phyloP scores from a whole-genome alignment of 2,888 invertebrate genomes.

The Tinea pellionella region DNA sequence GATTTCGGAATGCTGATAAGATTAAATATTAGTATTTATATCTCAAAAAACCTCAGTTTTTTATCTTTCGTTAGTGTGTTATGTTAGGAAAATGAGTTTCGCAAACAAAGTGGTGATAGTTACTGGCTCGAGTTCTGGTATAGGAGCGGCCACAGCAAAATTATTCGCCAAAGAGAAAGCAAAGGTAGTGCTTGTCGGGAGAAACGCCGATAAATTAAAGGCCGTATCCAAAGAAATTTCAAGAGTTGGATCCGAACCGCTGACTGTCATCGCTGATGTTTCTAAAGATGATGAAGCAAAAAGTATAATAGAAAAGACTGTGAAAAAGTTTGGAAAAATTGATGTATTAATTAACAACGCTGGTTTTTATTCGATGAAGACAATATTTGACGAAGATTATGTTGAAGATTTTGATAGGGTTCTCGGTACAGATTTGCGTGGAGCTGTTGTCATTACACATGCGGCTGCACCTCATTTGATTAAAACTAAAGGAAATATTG shows the following conservation, averaged over 20 bases:
- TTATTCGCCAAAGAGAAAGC: constrained; percentile 8
- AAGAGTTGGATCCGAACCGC: constrained; percentile 19
- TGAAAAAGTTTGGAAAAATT: constrained; percentile 34
- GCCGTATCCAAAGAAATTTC: constrained; percentile 26
- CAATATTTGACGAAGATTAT: constrained; percentile 55
- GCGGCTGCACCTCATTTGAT: constrained; percentile 61
- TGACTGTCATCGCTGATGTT: constrained; percentile 27
- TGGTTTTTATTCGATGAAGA: constrained; percentile 58
- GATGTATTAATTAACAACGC: constrained; percentile 61
- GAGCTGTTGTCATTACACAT: constrained; percentile 44
- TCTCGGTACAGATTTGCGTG: constrained; percentile 65
- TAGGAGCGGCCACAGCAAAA: constrained; percentile 13
- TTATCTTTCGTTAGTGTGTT: no score
- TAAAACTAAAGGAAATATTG: constrained; percentile 51
- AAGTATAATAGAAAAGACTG: constrained; percentile 34
- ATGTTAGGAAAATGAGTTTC: constrained; percentile 36
- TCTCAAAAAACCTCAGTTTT: no score
- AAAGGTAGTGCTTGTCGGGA: constrained; percentile 3
- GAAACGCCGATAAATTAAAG: constrained; percentile 17
- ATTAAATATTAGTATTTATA: no score
- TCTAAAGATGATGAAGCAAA: constrained; percentile 35
- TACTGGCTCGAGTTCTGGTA: constrained; percentile 14
- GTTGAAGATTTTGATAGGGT: constrained; percentile 55
- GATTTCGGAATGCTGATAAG: no score
- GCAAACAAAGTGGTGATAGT: constrained; percentile 25